Evolutionary conservation across 2,888 invertebrate genomes (phyloP).

Genomic region (Campaea margaritaria): DNA sequence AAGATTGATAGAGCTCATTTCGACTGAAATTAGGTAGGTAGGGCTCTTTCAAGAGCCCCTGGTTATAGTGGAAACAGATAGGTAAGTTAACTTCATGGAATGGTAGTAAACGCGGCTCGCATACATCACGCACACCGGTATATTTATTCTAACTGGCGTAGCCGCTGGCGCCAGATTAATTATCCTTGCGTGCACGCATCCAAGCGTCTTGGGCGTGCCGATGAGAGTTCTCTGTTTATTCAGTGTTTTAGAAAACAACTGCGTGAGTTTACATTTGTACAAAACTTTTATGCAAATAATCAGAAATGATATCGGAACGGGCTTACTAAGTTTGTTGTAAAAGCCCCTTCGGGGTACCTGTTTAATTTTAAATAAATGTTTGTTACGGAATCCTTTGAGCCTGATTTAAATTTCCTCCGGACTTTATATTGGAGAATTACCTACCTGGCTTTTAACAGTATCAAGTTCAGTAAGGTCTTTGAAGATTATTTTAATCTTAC

Average conservation of each 20-base stretch:
- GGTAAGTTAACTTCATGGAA: too few relatives aligned
- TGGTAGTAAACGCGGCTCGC: too few relatives aligned
- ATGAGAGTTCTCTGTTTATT: too few relatives aligned
- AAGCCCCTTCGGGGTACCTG: slow-evolving; percentile 39
- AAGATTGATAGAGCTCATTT: slow-evolving; percentile 24
- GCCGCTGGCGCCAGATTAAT: too few relatives aligned
- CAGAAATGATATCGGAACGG: slow-evolving; percentile 43
- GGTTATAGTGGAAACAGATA: too few relatives aligned
- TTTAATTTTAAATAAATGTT: slow-evolving; percentile 47
- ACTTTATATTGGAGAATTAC: slow-evolving; percentile 31
- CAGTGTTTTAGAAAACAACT: too few relatives aligned
- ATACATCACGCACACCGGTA: too few relatives aligned
- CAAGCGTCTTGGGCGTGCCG: too few relatives aligned
- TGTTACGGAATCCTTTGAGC: slow-evolving; percentile 43
- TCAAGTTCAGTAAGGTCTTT: slow-evolving; percentile 23
- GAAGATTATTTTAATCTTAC: slow-evolving; percentile 15
- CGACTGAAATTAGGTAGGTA: slow-evolving; percentile 1
- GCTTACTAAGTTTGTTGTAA: slow-evolving; percentile 40
- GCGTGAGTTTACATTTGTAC: slow-evolving; percentile 1
- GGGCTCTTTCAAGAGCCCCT: background rate
- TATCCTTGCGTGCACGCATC: too few relatives aligned
- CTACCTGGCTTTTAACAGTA: slow-evolving; percentile 21
- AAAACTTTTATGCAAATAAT: slow-evolving; percentile 43
- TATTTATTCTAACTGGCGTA: too few relatives aligned
- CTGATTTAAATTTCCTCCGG: slow-evolving; percentile 39